A percentile compares a stretch with the other conserved stretches of the same genome.
phyloP scores from a whole-genome alignment of 2,113 vertebrate genomes.

The Rhabdomys dilectus region DNA sequence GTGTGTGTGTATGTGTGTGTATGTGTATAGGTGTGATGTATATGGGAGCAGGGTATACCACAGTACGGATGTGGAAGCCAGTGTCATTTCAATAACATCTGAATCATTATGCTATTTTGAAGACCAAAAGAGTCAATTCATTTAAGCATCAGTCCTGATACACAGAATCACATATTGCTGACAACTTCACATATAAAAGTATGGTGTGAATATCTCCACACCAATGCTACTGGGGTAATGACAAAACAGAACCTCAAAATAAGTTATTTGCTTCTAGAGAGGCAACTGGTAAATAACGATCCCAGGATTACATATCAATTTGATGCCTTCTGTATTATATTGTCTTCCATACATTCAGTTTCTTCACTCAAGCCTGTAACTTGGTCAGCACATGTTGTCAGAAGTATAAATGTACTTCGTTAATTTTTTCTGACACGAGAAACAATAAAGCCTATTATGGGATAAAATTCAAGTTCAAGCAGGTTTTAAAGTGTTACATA shows the following conservation, averaged over 20 bases:
- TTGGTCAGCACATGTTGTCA: neutral
- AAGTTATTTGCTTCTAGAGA: neutral
- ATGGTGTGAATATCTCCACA: neutral
- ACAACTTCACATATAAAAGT: too few species aligned
- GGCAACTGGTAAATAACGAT: neutral
- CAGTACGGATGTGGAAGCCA: neutral
- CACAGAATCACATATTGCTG: accelerated
- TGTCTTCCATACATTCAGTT: neutral
- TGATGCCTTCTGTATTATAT: neutral
- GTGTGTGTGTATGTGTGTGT: neutral
- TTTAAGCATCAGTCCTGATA: neutral
- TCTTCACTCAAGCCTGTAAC: neutral
- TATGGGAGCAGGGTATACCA: neutral
- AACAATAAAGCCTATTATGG: neutral
- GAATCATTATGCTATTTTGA: neutral
- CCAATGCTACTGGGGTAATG: neutral
- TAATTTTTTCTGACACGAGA: neutral
- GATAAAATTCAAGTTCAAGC: neutral
- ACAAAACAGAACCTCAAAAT: neutral
- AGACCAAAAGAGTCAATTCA: neutral
- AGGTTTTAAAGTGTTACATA: neutral
- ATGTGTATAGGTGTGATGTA: neutral
- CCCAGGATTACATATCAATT: neutral
- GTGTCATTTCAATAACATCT: neutral
- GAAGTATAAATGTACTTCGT: neutral